Evolutionary conservation across 2,797 vertebrate genomes (phyloP).

Genomic region (Sorex maritimensis): DNA sequence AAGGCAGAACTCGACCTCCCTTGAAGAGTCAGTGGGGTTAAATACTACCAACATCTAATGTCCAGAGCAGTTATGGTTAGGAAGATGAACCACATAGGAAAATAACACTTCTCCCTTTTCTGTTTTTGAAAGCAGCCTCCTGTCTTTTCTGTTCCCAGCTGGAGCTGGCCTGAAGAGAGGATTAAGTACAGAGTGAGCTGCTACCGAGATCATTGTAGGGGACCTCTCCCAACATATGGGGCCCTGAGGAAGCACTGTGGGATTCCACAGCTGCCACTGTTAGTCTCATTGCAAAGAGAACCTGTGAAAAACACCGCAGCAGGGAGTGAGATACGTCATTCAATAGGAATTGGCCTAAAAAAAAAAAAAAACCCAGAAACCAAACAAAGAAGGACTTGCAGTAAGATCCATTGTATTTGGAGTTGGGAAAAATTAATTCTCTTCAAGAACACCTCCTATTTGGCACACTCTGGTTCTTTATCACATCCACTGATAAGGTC

Average conservation of each 20-base stretch:
- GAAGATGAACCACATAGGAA: not conserved
- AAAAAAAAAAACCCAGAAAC: not conserved
- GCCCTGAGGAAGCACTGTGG: not conserved
- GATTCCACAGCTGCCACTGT: conserved; percentile 12
- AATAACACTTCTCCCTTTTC: not conserved
- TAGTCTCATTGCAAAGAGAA: conserved; percentile 45
- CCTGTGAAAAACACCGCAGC: conserved; percentile 3
- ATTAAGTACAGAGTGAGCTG: not conserved
- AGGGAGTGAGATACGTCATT: not conserved
- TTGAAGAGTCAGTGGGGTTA: not conserved
- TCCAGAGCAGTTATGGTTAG: not conserved
- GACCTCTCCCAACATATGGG: not conserved
- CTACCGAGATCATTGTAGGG: not conserved
- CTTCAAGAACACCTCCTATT: too few relatives aligned
- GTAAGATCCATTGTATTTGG: not conserved
- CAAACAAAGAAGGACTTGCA: not conserved
- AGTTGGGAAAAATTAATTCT: not conserved
- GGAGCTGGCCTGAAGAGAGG: not conserved
- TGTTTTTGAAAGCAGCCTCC: not conserved
- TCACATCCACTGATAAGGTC: too few relatives aligned
- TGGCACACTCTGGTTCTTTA: too few relatives aligned
- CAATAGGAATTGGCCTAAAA: not conserved
- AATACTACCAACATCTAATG: not conserved
- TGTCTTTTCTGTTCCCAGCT: not conserved
- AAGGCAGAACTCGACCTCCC: not conserved